phyloP scores from a whole-genome alignment of 2,888 invertebrate species.

The Dione vanillae region DNA sequence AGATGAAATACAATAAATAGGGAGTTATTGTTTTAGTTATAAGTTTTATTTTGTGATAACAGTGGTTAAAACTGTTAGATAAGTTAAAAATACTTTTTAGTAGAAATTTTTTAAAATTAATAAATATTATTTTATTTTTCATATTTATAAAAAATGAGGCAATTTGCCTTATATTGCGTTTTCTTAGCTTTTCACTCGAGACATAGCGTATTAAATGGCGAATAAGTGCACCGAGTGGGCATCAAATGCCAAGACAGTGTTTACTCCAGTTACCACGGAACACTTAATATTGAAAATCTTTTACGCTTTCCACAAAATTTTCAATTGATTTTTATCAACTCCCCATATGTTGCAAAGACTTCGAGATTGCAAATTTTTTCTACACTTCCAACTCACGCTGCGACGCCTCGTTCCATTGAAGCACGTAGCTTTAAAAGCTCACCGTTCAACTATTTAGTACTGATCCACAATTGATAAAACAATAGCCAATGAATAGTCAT shows the following conservation, averaged over 20 bases:
- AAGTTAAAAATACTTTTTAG: too few relatives aligned
- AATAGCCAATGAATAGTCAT: constrained; percentile 43
- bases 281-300: background rate
- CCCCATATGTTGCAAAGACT: constrained; percentile 11
- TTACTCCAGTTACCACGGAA: background rate
- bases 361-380: constrained; percentile 34
- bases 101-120: too few relatives aligned
- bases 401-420: constrained; percentile 44
- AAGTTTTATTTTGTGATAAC: background rate
- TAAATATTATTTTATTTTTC: too few relatives aligned
- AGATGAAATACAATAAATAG: background rate
- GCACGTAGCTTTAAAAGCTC: constrained; percentile 30
- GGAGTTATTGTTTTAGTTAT: background rate
- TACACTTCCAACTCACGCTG: constrained; percentile 45
- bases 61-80: too few relatives aligned
- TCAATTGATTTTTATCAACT: constrained; percentile 11
- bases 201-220: too few relatives aligned
- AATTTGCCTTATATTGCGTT: too few relatives aligned
- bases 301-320: background rate
- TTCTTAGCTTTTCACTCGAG: too few relatives aligned
- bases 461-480: constrained; percentile 48
- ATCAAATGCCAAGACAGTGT: too few relatives aligned
- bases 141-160: too few relatives aligned
- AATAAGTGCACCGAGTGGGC: too few relatives aligned
- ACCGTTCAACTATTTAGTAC: constrained; percentile 21